Conservation (phyloP, 1,140 invertebrate species). For the Listronotus bonariensis region DNA sequence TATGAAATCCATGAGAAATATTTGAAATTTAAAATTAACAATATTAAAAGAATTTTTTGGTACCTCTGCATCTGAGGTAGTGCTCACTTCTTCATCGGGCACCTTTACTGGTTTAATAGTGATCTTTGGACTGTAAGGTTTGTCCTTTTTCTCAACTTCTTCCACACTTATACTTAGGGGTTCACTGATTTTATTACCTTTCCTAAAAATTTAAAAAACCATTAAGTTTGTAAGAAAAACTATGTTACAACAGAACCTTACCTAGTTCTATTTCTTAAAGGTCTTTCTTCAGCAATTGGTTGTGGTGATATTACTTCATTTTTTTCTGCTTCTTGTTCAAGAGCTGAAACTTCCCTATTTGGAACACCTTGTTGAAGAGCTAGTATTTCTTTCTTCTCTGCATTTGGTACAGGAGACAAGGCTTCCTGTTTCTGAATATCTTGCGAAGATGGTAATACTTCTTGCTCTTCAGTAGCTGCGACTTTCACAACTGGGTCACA, state of each 20-base stretch:
- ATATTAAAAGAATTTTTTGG: too few relatives aligned
- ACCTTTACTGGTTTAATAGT: slow-evolving; percentile 51
- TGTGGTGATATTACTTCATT: not conserved
- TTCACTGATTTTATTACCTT: slow-evolving; percentile 28
- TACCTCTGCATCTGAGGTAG: slow-evolving; percentile 34
- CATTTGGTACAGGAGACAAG: not conserved
- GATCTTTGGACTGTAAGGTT: slow-evolving; percentile 50
- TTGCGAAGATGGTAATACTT: too few relatives aligned
- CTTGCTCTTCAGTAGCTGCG: too few relatives aligned
- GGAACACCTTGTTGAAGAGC: not conserved
- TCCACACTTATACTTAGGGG: slow-evolving; percentile 42
- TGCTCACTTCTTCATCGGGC: slow-evolving; percentile 42
- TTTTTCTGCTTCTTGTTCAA: not conserved
- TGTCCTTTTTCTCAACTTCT: slow-evolving; percentile 39
- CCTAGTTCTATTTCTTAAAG: slow-evolving; percentile 19
- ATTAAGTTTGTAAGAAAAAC: not conserved
- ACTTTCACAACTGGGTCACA: too few relatives aligned
- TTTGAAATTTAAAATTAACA: too few relatives aligned
- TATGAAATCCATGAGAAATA: too few relatives aligned
- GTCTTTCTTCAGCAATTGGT: slow-evolving; percentile 14
- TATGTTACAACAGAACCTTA: not conserved
- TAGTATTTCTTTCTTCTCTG: not conserved
- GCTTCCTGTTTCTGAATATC: too few relatives aligned
- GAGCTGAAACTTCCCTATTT: not conserved
- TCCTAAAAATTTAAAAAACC: not conserved